Evolutionary conservation across 2,888 invertebrate species (phyloP), one percentile per base, ranked within the genome.

Genomic region (Callinectes sapidus): DNA sequence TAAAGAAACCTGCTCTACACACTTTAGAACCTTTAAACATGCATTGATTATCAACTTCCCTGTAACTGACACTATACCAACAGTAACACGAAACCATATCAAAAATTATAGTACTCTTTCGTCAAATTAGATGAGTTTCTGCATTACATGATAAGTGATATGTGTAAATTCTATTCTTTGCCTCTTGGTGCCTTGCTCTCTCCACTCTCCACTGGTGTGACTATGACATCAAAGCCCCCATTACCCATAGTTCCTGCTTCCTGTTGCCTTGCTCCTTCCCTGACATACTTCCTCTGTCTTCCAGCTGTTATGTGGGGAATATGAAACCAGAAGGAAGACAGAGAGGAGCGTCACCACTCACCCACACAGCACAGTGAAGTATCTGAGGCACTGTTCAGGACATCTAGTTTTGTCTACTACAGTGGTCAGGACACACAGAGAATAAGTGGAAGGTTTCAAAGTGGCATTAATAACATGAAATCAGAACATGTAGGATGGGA

Each of bases 311-410:
- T 32, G 35, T 35, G 35, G 81, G 81, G 81, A 81, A 81, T 32
- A 81, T 1, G 18, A 16, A 16, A 16, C 28, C 81, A 81, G 35
- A 2, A 18, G 35, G 2, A 13, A 16, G 35, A 81, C 81, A 81
- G 35, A 14, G 35, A 81, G 14, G 16, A 81, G 32, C 28, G 35
- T 35, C 13, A 81, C 81, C 81, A 8, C 14, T 81, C 16, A 32
- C 35, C 35, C 18, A 77, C 13, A 81, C 14, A 13, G 13, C 35
- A 81, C 81, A 35, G 35, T 81, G 81, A 81, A 81, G 81, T 35
- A 16, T 35, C 35, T 81, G 35, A 81, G 81, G 81, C 81, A 81
- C 71, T 71, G 71, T 71, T 71, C n/a, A 71, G 28, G n/a, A 61
- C 23, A 61, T 23, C 71, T 71, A 28, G 23, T 71, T 28, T 10